Evolutionary conservation across 53 echinoderm and acorn worm species (phyloP), one percentile per base, ranked within the genome.

Genomic region (Mesocentrotus franciscanus): DNA sequence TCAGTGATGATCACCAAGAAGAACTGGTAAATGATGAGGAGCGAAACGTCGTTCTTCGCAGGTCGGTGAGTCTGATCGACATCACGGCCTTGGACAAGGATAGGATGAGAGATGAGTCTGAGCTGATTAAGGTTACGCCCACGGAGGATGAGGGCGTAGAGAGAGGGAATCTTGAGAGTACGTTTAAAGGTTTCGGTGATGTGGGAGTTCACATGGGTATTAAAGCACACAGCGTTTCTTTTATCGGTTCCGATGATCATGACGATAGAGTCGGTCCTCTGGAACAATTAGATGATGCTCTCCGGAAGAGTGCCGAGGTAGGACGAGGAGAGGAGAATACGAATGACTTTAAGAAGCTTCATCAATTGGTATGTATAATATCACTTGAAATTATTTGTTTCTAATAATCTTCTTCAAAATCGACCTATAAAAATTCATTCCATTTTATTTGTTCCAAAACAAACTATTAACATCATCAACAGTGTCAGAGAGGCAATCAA

Each of bases 61-160:
- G 32, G 22, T 93, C 93, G 55, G 93, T 93, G 24, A 93, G 78
- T 59, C 93, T 93, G 12, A 26, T 76, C 78, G 18, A 93, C 93
- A 93, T 93, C 93, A 18, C 29, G 9, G 10, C 74, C 32, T 15
- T 70, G 90, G 61, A 61, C n/a, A 32, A 90, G 61, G 90, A 60
- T 32, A 18, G 12, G 29, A 14, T 61, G 61, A 57, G 33, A 61
- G 29, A 58, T 12, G 90, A 90, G 20, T 85, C 55, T 24, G 55
- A 55, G 55, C 2, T n/a, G 76, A 27, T 10, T 8, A 32, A 7
- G 76, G 81, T 36, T 7, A 13, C 14, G 29, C 32, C 8, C 42
- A 39, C 36, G 18, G 18, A 36, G 42, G 42, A 36, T 8, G 15
- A 9, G 12, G 42, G 17, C 17, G 36, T 20, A 32, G 18, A 79